Base-by-base conservation (phyloP, 2,797 vertebrate species). In the Neosilurus hyrtlii region DNA sequence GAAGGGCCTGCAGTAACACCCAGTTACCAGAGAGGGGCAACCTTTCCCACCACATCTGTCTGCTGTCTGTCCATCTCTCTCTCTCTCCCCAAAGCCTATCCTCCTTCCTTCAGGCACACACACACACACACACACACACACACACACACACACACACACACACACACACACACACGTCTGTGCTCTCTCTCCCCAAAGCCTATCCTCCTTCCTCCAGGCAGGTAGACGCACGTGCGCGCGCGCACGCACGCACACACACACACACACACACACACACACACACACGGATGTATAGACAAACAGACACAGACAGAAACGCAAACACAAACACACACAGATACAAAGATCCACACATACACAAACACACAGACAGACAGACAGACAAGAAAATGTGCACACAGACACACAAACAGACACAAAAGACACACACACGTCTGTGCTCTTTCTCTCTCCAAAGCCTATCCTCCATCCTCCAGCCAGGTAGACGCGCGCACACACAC, bases 21-120 rank as follows among this genome's bases (percentile, higher is more conserved):
- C 24, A 79, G 52, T 79, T 63, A 43, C 89, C 90, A 90, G 87
- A 84, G 83, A 88, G 89, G 84, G 90, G 88, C 90, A 83, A 83
- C 85, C 80, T 88, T 89, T 87, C 89, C 90, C 85, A 85, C 85
- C 74, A 88, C 82, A 89, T 90, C 66, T 80, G 83, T 82, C 84
- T 72, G 24, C 54, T 88, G 83, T 85, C 86, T 75, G 79, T 84
- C 88, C 84, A 65, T 74, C 71, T 72, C 74, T 59, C 63, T 75
- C 82, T 73, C 70, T 80, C 77, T 62, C 65, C 79, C 11, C 37
- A 18, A 37, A 49, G 37, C 22, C 22, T 51, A 2, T 72, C 49
- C 6, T 24, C 14, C 12, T 30, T 26, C 22, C 43, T 43, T 8
- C 73, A n/a, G 2, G 54, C 12, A 0, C 12, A 16, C 54, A 56